Evolutionary conservation across 2,113 vertebrate genomes (phyloP), one percentile per base, ranked within the genome.

Genomic region (Cyprinodon brontotheroides): DNA sequence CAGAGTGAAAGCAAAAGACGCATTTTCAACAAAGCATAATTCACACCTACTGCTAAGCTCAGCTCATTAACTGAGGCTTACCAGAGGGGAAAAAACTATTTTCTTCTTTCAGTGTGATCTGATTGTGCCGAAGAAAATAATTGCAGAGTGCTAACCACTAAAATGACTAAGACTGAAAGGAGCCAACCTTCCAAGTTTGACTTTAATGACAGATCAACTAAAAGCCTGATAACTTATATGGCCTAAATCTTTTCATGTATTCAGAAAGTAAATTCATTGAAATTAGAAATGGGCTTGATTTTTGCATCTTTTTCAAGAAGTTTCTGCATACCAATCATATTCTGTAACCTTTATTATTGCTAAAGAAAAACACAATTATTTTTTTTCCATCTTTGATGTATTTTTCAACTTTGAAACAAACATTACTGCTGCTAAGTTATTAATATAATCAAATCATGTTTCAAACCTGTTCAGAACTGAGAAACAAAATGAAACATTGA

Each of bases 51-150:
- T 81, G 86, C 77, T 66, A 70, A 75, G 75, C 65, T 83, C 70
- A 88, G 69, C 89, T 89, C 86, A 86, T 92, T 89, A 90, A 78
- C 76, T 40, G 50, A 82, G 77, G 71, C 77, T 80, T 84, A 90
- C 79, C 80, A 83, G 83, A 90, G 81, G 72, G 79, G 79, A 81
- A 89, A 57, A 84, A 83, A 85, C 70, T 72, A 81, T 78, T 80
- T 84, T 77, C 65, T 78, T 75, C 65, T 65, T 73, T 59, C 69
- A 83, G 71, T 82, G 73, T 65, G 69, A 72, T 68, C 65, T 73
- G 62, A 86, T 72, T 78, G 81, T 70, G 74, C 70, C 29, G 70
- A 69, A 50, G 68, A 68, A 78, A 84, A 80, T 64, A 78, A 75
- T 65, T 83, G 72, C 75, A 69, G 78, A 64, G 78, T 79, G 57